Percentiles rank a stretch among this genome's conserved stretches.
Conservation (phyloP, 2,113 vertebrate genomes). For the Anser cygnoides region DNA sequence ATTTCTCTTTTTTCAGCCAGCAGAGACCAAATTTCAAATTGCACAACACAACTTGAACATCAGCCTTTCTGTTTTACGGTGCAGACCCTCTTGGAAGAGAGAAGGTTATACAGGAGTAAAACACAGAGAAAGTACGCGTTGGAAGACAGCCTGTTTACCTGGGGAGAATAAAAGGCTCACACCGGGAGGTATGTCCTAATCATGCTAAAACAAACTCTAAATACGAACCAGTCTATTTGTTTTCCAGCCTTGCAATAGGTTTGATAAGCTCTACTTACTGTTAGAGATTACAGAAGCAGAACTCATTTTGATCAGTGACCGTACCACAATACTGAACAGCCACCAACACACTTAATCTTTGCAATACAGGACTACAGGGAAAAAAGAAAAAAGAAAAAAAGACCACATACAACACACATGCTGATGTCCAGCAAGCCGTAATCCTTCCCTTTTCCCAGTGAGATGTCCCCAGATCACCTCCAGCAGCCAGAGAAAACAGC, state of each 20-base stretch:
- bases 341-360: neutral
- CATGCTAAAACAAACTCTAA: neutral
- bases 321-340: neutral
- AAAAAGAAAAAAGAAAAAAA: neutral
- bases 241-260: neutral
- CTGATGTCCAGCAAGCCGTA: neutral
- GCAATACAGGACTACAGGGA: neutral
- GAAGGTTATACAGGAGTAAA: neutral
- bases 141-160: neutral
- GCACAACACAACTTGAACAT: neutral
- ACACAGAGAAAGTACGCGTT: neutral
- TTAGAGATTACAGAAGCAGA: neutral
- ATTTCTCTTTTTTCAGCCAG: neutral
- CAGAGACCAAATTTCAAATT: neutral
- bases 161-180: neutral
- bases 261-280: neutral
- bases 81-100: accelerated
- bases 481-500: neutral
- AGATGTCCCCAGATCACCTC: neutral
- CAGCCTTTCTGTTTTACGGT: neutral
- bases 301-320: neutral
- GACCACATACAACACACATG: neutral
- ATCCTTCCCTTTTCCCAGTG: neutral
- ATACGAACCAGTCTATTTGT: neutral
- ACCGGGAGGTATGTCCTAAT: neutral